Evolutionary conservation across 1,140 invertebrate genomes (phyloP).

Genomic region (Radopholus similis): DNA sequence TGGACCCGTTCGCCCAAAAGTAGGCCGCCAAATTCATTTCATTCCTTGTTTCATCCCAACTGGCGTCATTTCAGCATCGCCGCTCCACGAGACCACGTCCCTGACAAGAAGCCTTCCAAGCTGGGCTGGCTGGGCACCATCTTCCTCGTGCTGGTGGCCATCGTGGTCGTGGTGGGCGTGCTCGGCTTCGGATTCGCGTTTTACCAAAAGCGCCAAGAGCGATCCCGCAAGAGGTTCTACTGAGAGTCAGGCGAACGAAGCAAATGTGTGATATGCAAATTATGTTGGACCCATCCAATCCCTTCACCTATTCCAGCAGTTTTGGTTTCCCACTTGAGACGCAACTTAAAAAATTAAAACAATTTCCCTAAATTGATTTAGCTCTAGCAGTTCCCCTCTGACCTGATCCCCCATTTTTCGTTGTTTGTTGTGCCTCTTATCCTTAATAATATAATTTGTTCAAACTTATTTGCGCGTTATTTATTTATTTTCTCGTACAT

Average conservation of each 20-base stretch:
- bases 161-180: conserved; percentile 50
- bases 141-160: conserved; percentile 48
- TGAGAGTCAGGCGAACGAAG: conserved; percentile 10
- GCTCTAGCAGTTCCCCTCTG: too few species aligned
- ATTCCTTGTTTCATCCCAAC: neutral
- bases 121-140: conserved; percentile 54
- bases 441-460: too few species aligned
- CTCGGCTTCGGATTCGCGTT: conserved; percentile 50
- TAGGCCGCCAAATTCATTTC: neutral
- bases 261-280: neutral
- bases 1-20: conserved; percentile 52
- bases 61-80: conserved; percentile 22
- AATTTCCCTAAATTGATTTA: too few species aligned
- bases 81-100: conserved; percentile 55
- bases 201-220: conserved; percentile 48
- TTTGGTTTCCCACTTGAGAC: too few species aligned
- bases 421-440: too few species aligned
- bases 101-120: conserved; percentile 51
- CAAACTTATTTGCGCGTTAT: too few species aligned
- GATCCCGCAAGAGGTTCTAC: conserved; percentile 54
- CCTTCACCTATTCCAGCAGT: too few species aligned
- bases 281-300: too few species aligned
- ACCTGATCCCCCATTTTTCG: too few species aligned
- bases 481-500: too few species aligned
- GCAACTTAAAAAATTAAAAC: too few species aligned